These are phyloP conservation scores for Pseudomyrmex dendroicus DNA, from an alignment of 1,140 invertebrate genomes.

Conservation along the genomic window DNA sequence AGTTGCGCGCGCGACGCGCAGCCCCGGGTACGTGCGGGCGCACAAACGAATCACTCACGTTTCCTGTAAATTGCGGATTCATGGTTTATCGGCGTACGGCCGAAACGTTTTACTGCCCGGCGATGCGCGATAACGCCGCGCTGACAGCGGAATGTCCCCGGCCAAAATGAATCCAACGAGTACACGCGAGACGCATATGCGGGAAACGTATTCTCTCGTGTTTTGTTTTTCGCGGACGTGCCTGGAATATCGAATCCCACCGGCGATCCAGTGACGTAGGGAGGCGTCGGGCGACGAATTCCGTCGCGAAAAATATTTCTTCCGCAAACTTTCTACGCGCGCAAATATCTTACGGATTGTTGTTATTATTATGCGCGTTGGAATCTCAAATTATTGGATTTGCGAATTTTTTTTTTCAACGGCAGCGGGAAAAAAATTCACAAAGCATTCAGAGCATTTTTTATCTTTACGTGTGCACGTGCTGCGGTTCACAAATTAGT, in stretches of 20 bases:
- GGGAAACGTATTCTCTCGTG: constrained; percentile 69
- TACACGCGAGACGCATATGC: constrained; percentile 71
- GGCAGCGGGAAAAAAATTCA: too few relatives aligned
- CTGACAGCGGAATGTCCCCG: constrained; percentile 72
- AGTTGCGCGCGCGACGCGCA: background rate
- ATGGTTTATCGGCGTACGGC: constrained; percentile 71
- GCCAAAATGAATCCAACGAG: constrained; percentile 72
- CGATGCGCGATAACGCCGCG: constrained; percentile 72
- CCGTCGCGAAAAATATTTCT: too few relatives aligned
- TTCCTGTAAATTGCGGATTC: constrained; percentile 75
- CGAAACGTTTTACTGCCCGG: constrained; percentile 72
- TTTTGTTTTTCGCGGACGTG: constrained; percentile 69
- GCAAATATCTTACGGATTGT: too few relatives aligned
- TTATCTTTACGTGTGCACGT: too few relatives aligned
- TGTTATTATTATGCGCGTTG: too few relatives aligned
- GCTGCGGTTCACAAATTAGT: too few relatives aligned
- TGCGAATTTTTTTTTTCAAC: too few relatives aligned
- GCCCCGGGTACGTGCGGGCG: constrained; percentile 49
- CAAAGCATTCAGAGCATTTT: too few relatives aligned
- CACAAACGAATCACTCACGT: constrained; percentile 73
- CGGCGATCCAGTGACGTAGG: constrained; percentile 60
- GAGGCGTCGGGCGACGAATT: background rate
- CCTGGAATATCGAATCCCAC: constrained; percentile 64
- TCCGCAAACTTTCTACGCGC: too few relatives aligned
- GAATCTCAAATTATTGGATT: background rate